Conservation (phyloP, 2,113 vertebrate genomes). For the Verasper variegatus region DNA sequence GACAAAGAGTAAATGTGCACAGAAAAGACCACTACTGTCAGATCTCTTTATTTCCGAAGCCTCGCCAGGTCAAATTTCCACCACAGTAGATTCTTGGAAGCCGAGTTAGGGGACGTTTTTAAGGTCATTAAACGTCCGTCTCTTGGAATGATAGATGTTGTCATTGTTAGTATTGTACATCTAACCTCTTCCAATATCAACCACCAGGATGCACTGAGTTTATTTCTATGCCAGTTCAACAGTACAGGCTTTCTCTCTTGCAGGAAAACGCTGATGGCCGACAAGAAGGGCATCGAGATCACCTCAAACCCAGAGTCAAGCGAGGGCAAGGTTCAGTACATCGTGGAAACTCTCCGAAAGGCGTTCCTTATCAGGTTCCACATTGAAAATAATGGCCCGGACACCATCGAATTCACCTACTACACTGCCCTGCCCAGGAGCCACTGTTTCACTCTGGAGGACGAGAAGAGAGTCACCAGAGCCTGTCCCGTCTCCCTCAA, state of each 20-base stretch:
- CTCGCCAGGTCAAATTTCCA: too few species aligned
- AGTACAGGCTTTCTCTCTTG: neutral
- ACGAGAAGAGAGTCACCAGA: conserved; percentile 68
- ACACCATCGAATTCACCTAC: conserved; percentile 78
- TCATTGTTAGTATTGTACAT: too few species aligned
- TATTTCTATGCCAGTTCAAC: too few species aligned
- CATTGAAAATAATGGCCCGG: conserved; percentile 78
- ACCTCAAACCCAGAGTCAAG: conserved; percentile 59
- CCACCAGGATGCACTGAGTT: too few species aligned
- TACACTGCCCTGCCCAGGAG: conserved; percentile 71
- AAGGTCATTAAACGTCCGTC: too few species aligned
- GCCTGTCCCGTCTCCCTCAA: conserved; percentile 76
- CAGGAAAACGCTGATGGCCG: conserved; percentile 79
- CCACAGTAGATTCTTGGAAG: too few species aligned
- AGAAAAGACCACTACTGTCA: too few species aligned
- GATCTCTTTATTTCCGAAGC: too few species aligned
- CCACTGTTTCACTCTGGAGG: conserved; percentile 74
- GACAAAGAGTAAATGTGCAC: too few species aligned
- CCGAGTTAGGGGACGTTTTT: too few species aligned
- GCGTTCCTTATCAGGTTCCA: conserved; percentile 64
- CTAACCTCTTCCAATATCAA: too few species aligned
- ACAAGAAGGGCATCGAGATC: conserved; percentile 86
- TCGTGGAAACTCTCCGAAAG: conserved; percentile 46
- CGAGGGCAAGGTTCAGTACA: conserved; percentile 81
- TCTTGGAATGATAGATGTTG: too few species aligned